These are phyloP conservation scores for Cottoperca gobio DNA, from an alignment of 2,797 vertebrate species.

Conservation along the genomic window DNA sequence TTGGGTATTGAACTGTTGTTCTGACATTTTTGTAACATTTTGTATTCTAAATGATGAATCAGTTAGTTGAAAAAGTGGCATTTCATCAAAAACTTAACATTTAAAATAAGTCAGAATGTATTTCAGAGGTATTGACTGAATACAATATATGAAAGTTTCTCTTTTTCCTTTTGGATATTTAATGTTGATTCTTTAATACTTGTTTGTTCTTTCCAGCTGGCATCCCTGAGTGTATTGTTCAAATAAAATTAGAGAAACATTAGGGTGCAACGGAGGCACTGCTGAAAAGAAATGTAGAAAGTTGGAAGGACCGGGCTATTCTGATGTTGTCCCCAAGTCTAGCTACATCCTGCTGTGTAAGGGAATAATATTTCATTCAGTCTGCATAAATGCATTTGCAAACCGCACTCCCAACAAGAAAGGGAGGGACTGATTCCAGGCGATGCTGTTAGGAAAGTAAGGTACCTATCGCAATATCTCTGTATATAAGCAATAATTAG, in stretches of 20 bases:
- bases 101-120: slow-evolving; percentile 4
- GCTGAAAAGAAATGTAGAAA: slow-evolving; percentile 58
- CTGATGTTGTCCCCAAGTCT: slow-evolving; percentile 61
- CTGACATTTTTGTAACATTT: not conserved
- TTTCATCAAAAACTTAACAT: slow-evolving; percentile 2
- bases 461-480: slow-evolving; percentile 42
- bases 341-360: slow-evolving; percentile 70
- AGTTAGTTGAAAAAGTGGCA: not conserved
- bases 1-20: not conserved
- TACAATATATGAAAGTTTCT: not conserved
- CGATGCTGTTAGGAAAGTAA: slow-evolving; percentile 45
- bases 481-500: slow-evolving; percentile 13
- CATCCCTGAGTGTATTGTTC: slow-evolving; percentile 50
- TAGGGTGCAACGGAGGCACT: slow-evolving; percentile 45
- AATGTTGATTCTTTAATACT: slow-evolving; percentile 44
- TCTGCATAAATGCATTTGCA: slow-evolving; percentile 74
- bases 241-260: slow-evolving; percentile 72
- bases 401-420: slow-evolving; percentile 61
- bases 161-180: slow-evolving; percentile 29
- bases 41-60: not conserved
- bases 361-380: slow-evolving; percentile 76
- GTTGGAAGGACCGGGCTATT: slow-evolving; percentile 50
- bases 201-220: slow-evolving; percentile 62
- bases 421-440: slow-evolving; percentile 48
- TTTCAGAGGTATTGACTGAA: not conserved